Base-by-base conservation (phyloP, 30 jellyfish, hydroid and myxozoan genomes). In the Aurelia aurita region DNA sequence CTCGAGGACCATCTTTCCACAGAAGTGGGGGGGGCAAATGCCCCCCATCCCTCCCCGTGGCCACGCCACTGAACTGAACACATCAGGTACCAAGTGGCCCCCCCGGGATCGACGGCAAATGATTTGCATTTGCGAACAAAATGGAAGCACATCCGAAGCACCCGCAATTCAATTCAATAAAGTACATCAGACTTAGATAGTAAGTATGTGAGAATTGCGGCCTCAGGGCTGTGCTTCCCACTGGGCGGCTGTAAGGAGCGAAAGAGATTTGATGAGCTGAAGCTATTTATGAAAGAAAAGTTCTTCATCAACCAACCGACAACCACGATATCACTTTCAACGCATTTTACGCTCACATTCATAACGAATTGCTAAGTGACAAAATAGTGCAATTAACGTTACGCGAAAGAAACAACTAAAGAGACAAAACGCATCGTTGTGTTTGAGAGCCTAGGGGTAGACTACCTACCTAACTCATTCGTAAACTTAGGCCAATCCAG, bases 151-250 rank as follows among this genome's bases (percentile, higher is more conserved):
- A 1, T 34, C 7, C 7, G 46, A 34, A 10, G 46, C 46, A 10
- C 6, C 4, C 0, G 7, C 4, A 39, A 39, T 39, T 39, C 51
- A 39, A 39, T 39, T 39, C 51, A 39, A 39, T 39, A 39, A 3
- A 3, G 2, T 0, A 34, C 0, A 39, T 21, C 1, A 34, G 32
- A 60, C 35, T 14, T 13, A n/a, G 72, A n/a, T 39, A 3, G 8
- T 16, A 72, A 54, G 86, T 60, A 73, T 54, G 20, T 72, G 86
- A 57, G 64, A 74, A 12, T 34, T 74, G 86, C 86, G 86, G 86
- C 86, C 86, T 27, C 23, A 27, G 86, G 86, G 86, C 86, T 57
- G 28, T 18, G 51, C 51, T 39, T 39, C 51, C 51, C 51, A 39
- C 51, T 39, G 51, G 51, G 51, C 51, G 51, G n/a, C n/a, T n/a